Evolutionary conservation across 2,888 invertebrate species (phyloP).

Genomic region (Athalia rosae): DNA sequence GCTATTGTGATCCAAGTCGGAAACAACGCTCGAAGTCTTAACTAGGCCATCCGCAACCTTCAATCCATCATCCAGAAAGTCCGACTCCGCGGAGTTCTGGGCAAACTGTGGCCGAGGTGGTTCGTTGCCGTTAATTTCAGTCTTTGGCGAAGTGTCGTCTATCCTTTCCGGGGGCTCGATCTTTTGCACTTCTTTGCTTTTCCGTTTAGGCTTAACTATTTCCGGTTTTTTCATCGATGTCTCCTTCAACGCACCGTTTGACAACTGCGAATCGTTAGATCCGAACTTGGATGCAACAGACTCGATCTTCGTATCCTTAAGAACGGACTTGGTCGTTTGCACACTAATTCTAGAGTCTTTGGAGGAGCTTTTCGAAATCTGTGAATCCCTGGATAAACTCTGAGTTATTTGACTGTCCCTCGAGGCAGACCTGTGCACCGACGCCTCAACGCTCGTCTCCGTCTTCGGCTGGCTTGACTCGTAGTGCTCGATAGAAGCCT

Average conservation of each 20-base stretch:
- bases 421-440: conserved; percentile 51
- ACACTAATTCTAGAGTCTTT: conserved; percentile 59
- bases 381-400: conserved; percentile 59
- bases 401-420: conserved; percentile 56
- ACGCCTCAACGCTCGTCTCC: conserved; percentile 59
- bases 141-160: conserved; percentile 52
- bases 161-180: conserved; percentile 52
- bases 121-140: conserved; percentile 52
- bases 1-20: conserved; percentile 70
- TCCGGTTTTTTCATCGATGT: conserved; percentile 58
- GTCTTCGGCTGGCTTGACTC: conserved; percentile 54
- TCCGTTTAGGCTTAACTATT: conserved; percentile 65
- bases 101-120: conserved; percentile 62
- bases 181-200: conserved; percentile 60
- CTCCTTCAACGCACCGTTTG: conserved; percentile 27
- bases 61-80: conserved; percentile 38
- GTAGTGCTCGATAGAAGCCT: conserved; percentile 70
- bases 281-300: conserved; percentile 45
- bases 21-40: conserved; percentile 64
- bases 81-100: conserved; percentile 76
- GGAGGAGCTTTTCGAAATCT: conserved; percentile 61
- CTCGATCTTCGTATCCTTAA: conserved; percentile 45
- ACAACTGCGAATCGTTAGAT: conserved; percentile 41
- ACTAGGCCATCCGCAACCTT: conserved; percentile 53
- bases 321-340: conserved; percentile 45